Conservation (phyloP, 1,140 invertebrate genomes). For the Bombus waltoni region DNA sequence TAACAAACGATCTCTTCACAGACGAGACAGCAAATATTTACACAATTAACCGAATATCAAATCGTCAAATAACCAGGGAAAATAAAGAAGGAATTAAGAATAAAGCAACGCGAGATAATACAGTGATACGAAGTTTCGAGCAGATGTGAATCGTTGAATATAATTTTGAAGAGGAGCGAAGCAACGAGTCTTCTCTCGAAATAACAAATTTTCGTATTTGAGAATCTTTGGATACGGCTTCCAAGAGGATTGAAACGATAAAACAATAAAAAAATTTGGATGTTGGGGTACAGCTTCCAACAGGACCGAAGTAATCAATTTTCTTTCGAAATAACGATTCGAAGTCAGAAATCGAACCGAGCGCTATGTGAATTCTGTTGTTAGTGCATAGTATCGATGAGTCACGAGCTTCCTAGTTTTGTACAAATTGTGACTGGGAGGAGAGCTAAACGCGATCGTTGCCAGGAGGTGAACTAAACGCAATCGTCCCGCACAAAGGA, state of each 20-base stretch:
- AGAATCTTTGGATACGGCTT: background rate
- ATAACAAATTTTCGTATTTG: background rate
- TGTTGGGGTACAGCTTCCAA: background rate
- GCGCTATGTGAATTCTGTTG: background rate
- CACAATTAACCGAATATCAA: background rate
- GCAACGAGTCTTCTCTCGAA: too few relatives aligned
- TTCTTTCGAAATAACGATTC: background rate
- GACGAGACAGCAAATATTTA: too few relatives aligned
- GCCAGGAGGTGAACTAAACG: background rate
- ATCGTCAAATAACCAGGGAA: background rate
- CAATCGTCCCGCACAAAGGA: background rate
- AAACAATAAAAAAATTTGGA: background rate
- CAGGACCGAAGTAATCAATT: background rate
- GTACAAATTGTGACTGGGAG: background rate
- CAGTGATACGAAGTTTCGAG: background rate
- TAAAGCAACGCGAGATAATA: background rate
- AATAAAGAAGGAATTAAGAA: background rate
- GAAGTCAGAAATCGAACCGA: background rate
- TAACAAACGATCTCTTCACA: background rate
- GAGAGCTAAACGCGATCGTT: background rate
- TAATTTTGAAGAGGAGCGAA: too few relatives aligned
- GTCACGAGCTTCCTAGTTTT: background rate
- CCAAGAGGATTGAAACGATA: background rate
- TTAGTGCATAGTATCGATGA: conserved; percentile 12
- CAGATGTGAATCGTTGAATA: background rate